Conservation (phyloP, 1,140 invertebrate species). For the Campoletis sonorensis region DNA sequence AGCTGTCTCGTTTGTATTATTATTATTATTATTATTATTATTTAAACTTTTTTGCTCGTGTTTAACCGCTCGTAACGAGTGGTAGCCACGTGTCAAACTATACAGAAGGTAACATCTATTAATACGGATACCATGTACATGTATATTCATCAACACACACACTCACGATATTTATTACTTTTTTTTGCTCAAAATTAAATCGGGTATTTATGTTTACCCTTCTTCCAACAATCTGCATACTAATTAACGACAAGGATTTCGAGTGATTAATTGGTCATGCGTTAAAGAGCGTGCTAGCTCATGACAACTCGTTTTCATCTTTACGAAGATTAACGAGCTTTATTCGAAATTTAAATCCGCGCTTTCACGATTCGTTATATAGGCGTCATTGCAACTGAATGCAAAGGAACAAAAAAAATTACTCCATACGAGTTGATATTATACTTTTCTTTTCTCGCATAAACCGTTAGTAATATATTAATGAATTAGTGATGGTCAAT, state of each 20-base stretch:
- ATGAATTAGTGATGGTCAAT: no score
- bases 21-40: no score
- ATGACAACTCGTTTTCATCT: conserved; percentile 36
- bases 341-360: conserved; percentile 30
- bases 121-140: neutral
- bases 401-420: no score
- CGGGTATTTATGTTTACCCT: conserved; percentile 41
- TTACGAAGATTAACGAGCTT: conserved; percentile 42
- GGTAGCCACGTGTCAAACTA: conserved; percentile 17
- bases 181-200: neutral
- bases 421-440: no score
- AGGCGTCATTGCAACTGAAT: neutral
- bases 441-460: no score
- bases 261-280: conserved; percentile 34
- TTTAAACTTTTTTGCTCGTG: neutral
- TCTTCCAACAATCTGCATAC: conserved; percentile 43
- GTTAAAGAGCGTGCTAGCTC: conserved; percentile 4
- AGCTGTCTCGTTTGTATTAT: neutral
- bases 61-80: neutral
- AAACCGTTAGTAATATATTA: no score
- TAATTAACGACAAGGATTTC: conserved; percentile 40
- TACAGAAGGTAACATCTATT: neutral
- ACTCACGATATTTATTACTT: neutral
- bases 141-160: neutral
- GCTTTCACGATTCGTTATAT: neutral